These are phyloP conservation scores for Cepaea hortensis DNA, from an alignment of 2,888 invertebrate species.

Conservation along the genomic window DNA sequence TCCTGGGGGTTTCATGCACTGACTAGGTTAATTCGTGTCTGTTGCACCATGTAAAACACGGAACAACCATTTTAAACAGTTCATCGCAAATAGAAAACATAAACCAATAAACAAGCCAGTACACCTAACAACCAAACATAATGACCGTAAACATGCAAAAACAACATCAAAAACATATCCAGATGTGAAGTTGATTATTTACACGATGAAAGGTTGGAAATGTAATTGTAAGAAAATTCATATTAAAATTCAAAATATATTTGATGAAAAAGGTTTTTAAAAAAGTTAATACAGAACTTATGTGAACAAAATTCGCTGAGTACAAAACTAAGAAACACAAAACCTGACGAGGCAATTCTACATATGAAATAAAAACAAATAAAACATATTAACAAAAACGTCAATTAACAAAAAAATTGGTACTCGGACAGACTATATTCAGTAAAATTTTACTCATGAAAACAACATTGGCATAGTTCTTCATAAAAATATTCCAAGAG, in stretches of 20 bases:
- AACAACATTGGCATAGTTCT: too few relatives aligned
- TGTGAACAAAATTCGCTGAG: background rate
- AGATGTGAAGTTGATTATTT: background rate
- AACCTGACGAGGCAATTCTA: background rate
- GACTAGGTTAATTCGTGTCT: too few relatives aligned
- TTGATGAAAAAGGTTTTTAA: background rate
- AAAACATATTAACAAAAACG: background rate
- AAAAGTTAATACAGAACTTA: too few relatives aligned
- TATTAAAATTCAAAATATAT: background rate
- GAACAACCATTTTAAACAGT: too few relatives aligned
- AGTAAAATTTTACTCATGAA: too few relatives aligned
- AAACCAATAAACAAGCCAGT: too few relatives aligned
- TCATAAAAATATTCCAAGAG: too few relatives aligned
- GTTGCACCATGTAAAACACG: too few relatives aligned
- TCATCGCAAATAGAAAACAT: too few relatives aligned
- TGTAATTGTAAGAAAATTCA: background rate
- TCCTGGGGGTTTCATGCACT: too few relatives aligned
- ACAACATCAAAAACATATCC: conserved; percentile 20
- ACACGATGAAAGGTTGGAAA: conserved; percentile 15
- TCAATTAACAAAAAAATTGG: background rate
- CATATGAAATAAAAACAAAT: background rate
- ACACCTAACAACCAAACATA: too few relatives aligned
- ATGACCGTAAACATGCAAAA: background rate
- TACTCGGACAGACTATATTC: background rate
- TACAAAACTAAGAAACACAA: background rate